phyloP scores from a whole-genome alignment of 2,888 invertebrate species.

The Xestia rhomboidea region DNA sequence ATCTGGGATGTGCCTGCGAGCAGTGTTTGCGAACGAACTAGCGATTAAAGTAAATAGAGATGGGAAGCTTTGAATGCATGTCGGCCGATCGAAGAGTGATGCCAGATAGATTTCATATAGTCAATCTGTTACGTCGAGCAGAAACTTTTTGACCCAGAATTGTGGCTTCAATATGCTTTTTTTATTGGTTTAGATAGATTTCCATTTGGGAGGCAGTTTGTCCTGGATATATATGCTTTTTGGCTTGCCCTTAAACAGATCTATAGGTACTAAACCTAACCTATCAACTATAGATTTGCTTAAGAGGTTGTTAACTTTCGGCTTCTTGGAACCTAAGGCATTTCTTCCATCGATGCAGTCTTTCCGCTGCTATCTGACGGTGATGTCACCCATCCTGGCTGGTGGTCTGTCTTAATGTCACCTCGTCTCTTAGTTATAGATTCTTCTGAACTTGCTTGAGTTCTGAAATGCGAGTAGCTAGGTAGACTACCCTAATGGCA shows the following conservation, averaged over 20 bases:
- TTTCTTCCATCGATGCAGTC: background rate
- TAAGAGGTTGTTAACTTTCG: background rate
- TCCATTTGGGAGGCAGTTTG: constrained; percentile 5
- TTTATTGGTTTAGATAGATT: constrained; percentile 2
- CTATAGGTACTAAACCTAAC: background rate
- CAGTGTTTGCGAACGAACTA: constrained; percentile 74
- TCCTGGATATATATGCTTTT: background rate
- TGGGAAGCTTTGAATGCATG: constrained; percentile 69
- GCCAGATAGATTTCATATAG: constrained; percentile 41
- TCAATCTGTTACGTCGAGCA: constrained; percentile 24
- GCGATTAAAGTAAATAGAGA: constrained; percentile 79
- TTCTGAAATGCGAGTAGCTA: background rate
- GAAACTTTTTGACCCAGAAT: constrained; percentile 55
- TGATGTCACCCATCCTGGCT: background rate
- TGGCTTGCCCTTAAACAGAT: background rate
- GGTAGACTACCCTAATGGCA: background rate
- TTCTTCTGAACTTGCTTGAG: background rate
- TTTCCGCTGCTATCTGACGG: no score
- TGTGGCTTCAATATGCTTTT: constrained; percentile 4
- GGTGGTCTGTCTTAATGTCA: background rate
- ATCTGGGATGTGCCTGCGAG: constrained; percentile 66
- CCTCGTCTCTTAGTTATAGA: background rate
- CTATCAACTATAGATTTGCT: background rate
- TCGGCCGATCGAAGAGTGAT: constrained; percentile 34
- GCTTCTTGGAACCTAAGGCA: background rate